Evolutionary conservation across 2,888 invertebrate species (phyloP), one percentile per base, ranked within the genome.

Genomic region (Bombyx huttoni): DNA sequence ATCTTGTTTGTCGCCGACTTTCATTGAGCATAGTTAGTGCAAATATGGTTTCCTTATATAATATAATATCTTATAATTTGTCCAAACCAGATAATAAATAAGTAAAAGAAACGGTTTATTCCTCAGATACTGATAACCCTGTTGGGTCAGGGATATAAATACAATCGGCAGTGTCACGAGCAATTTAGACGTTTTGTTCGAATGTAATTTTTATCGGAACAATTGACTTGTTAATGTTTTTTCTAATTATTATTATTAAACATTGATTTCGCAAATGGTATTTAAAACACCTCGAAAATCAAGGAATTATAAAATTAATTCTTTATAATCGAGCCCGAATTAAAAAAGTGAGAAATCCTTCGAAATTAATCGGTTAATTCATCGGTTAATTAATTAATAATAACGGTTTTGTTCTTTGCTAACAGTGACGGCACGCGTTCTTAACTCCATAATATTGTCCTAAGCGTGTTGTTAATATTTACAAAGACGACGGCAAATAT

Each of bases 21-120:
- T 40, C 7, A 40, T 40, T 40, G 24, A 24, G 5, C 24, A 24
- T 24, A 24, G 3, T 40, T 40, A 40, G 12, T 10, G 9, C 6
- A 12, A 40, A 40, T 40, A 40, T 10, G 8, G 40, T 40, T 40
- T 40, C 2, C 9, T 40, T 40, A 6, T 40, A 40, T 40, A 63
- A 64, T 62, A 73, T 68, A 67, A n/a, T 64, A 71, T 73, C 62
- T 24, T 24, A 24, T 24, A 24, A 24, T 24, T 24, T 40, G 40
- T 8, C 9, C 40, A 12, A 40, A 40, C 9, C 40, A 10, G 40
- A 40, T 40, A 40, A 40, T 3, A 24, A 24, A 24, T 40, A 40
- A 3, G 12, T 40, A 40, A 40, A 40, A 40, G 9, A 40, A 40
- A 12, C 40, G 12, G 40, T 40, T 53, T 52, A 53, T 52, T 53